Base-by-base conservation (phyloP, 35 echinoderm and acorn worm species). In the Stichopus chloronotus region DNA sequence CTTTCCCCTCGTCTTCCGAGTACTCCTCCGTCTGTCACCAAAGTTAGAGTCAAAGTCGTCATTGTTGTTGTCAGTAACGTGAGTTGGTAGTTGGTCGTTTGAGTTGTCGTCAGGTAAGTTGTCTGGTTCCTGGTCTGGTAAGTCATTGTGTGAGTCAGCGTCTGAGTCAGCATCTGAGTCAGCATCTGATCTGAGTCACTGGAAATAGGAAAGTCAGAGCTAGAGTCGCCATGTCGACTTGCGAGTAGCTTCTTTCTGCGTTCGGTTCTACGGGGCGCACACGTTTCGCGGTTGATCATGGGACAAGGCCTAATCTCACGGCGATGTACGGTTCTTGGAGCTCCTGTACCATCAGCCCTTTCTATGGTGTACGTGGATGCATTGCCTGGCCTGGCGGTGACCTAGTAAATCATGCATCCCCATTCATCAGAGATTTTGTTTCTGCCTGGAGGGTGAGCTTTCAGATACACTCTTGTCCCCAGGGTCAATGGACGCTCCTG, bases 381-480 rank as follows among this genome's bases (percentile, higher is more conserved):
- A 6, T 56, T 30, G 8, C 19, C 54, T 6, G 72, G 72, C 78
- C 88, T 74, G 6, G 68, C 65, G 4, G 55, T 56, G 13, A 91
- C 57, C 68, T 78, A 78, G 88, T 77, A 7, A 5, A 78, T 14
- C 17, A 16, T 21, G 4, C n/a, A 4, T 58, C 88, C 88, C 88
- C 88, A 91, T 22, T 55, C 88, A 91, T 91, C 88, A 25, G 68
- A 65, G 20, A 91, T 78, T 25, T 91, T 91, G 30, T 91, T 4
- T 11, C 88, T 11, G 5, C 88, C 53, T 24, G 30, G 25, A 6
- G 88, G 88, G 19, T 91, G 69, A 57, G 11, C 54, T 11, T 22
- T 55, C 5, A 91, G 30, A 78, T 91, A 78, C 14, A 91, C 88
- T 53, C 88, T 76, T n/a, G 68, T 58, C 9, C 69, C 88, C 6